Evolutionary conservation across 2,113 vertebrate genomes (phyloP).

Genomic region (Pachycephala philippinensis): DNA sequence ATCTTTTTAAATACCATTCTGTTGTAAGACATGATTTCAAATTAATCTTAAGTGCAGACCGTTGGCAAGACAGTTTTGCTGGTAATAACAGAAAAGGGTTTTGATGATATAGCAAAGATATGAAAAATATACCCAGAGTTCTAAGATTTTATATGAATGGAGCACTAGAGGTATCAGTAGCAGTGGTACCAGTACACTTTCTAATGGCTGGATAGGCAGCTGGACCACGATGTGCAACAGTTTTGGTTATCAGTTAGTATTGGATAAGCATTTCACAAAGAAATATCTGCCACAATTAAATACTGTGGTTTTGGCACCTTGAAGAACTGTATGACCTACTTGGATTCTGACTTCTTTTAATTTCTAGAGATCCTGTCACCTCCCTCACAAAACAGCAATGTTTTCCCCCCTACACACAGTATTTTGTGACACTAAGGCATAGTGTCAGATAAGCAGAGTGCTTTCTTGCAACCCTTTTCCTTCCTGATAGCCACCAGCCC

Average conservation of each 20-base stretch:
- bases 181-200: background rate
- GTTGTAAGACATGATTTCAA: background rate
- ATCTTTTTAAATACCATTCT: background rate
- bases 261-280: background rate
- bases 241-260: background rate
- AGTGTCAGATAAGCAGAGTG: background rate
- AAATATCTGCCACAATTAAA: background rate
- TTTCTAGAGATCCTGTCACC: background rate
- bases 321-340: background rate
- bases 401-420: background rate
- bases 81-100: background rate
- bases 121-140: background rate
- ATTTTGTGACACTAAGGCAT: background rate
- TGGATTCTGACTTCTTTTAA: background rate
- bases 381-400: background rate
- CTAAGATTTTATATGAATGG: background rate
- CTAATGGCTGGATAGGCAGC: background rate
- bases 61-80: background rate
- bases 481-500: background rate
- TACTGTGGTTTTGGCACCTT: background rate
- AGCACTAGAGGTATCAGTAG: background rate
- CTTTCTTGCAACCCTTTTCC: background rate
- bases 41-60: background rate
- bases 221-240: fast-evolving
- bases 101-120: background rate